phyloP scores from a whole-genome alignment of 2,113 vertebrate species.

The Otis tarda region DNA sequence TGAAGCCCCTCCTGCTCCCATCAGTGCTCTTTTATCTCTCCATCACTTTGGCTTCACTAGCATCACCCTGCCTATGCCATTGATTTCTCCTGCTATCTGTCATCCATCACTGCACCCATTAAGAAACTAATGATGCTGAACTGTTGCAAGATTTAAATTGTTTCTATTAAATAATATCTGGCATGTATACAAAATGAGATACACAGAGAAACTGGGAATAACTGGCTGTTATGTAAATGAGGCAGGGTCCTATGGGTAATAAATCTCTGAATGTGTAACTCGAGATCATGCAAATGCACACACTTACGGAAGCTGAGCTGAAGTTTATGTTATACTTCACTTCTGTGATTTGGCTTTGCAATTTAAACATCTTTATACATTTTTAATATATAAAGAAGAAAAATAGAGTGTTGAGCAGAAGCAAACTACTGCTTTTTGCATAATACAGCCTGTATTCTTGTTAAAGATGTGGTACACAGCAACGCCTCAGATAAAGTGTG shows the following conservation, averaged over 20 bases:
- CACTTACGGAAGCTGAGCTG: neutral
- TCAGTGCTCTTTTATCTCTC: neutral
- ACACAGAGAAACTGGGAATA: neutral
- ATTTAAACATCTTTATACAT: neutral
- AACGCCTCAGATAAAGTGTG: neutral
- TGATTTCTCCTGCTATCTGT: neutral
- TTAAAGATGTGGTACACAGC: neutral
- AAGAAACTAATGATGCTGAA: conserved; percentile 22
- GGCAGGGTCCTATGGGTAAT: neutral
- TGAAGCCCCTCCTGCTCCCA: accelerated
- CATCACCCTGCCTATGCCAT: neutral
- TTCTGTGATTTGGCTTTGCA: neutral
- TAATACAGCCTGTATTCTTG: neutral
- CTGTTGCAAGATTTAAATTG: neutral
- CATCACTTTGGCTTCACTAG: accelerated
- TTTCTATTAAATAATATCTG: conserved; percentile 30
- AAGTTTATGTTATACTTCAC: neutral
- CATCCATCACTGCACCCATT: neutral
- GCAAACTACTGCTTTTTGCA: neutral
- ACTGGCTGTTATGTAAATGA: neutral
- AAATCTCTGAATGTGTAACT: neutral
- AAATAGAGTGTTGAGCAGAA: neutral
- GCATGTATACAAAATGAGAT: neutral
- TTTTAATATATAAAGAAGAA: neutral
- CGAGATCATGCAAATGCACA: neutral